Percentiles rank a stretch among this genome's conserved stretches.
These are phyloP conservation scores for Porites rus DNA, from an alignment of 92 coral and sea anemone species.

Conservation along the genomic window DNA sequence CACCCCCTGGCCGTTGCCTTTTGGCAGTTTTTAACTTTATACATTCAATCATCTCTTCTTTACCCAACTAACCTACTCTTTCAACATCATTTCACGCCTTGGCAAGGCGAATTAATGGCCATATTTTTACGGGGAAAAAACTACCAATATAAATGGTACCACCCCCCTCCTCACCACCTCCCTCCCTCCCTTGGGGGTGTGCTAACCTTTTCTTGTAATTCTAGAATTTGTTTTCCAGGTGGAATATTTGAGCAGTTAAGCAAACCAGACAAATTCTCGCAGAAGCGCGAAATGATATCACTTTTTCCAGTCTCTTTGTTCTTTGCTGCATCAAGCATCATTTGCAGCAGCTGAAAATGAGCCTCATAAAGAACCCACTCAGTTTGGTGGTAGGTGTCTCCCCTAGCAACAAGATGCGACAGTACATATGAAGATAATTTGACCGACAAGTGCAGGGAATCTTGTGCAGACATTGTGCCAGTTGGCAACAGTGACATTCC, in stretches of 20 bases:
- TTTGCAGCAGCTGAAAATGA: constrained; percentile 83
- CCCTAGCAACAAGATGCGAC: constrained; percentile 80
- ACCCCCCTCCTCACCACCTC: no score
- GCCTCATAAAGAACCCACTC: constrained; percentile 87
- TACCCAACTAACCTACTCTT: no score
- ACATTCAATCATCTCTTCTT: no score
- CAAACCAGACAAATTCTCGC: constrained; percentile 90
- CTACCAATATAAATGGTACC: no score
- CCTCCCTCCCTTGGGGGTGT: neutral
- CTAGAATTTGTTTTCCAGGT: constrained; percentile 85
- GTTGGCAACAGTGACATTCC: constrained; percentile 32
- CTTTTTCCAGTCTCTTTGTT: constrained; percentile 47
- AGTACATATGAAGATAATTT: constrained; percentile 63
- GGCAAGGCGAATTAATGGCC: no score
- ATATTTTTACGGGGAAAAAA: no score
- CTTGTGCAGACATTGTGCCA: constrained; percentile 68
- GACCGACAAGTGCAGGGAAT: constrained; percentile 61
- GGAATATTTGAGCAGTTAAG: constrained; percentile 86
- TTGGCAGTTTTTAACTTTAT: no score
- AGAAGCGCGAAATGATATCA: constrained; percentile 58
- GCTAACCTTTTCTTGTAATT: constrained; percentile 93
- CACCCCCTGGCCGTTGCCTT: no score
- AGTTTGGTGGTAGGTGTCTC: constrained; percentile 85
- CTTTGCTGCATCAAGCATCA: constrained; percentile 61
- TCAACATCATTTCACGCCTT: no score